phyloP scores from a whole-genome alignment of 2,113 vertebrate genomes.

The Pogonocichla stellata region DNA sequence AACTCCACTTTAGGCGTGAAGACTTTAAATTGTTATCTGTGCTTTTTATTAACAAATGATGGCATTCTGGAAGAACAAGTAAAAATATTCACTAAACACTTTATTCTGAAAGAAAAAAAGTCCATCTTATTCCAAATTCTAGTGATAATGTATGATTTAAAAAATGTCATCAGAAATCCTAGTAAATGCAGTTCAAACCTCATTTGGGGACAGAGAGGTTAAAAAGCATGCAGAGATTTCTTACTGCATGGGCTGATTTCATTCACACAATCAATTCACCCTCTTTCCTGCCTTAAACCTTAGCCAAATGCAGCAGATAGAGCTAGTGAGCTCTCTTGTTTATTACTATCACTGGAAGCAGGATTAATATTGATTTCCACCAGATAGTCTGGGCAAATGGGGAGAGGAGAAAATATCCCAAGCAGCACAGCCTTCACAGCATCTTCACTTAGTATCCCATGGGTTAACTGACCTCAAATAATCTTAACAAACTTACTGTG shows the following conservation, averaged over 20 bases:
- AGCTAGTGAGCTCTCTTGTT: neutral
- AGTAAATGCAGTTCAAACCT: neutral
- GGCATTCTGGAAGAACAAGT: neutral
- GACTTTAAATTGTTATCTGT: neutral
- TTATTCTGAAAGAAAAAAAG: neutral
- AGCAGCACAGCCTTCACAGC: neutral
- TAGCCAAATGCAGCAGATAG: neutral
- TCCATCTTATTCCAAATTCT: neutral
- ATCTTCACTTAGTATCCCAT: neutral
- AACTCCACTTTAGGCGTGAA: neutral
- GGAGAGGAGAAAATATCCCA: neutral
- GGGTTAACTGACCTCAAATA: neutral
- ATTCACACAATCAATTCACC: neutral
- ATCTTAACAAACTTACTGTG: neutral
- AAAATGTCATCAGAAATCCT: neutral
- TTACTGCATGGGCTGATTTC: neutral
- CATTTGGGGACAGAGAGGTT: neutral
- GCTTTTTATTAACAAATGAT: neutral
- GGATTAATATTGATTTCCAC: neutral
- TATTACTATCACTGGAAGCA: neutral
- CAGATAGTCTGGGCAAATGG: neutral
- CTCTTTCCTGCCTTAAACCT: neutral
- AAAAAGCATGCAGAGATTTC: neutral
- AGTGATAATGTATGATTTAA: neutral
- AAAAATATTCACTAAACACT: neutral